Conservation (phyloP, 2,888 invertebrate genomes). For the Agrotis clavis region DNA sequence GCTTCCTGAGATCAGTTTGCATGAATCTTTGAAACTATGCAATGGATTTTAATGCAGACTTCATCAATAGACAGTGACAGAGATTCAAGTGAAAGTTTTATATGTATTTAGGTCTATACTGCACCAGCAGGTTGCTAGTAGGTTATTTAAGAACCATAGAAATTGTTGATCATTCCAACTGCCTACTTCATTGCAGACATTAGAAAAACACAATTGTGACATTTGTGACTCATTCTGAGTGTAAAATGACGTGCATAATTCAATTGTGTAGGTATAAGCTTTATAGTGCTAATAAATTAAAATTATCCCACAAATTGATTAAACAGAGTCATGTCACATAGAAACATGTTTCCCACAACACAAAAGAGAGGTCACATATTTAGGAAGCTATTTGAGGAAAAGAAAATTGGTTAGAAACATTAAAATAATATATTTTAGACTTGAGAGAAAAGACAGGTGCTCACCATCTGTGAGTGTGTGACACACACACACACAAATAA, state of each 20-base stretch:
- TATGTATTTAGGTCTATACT: too few relatives aligned
- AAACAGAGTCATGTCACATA: background rate
- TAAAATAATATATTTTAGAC: background rate
- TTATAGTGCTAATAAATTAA: conserved; percentile 32
- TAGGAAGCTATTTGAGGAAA: background rate
- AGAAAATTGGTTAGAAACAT: conserved; percentile 10
- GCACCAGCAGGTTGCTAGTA: background rate
- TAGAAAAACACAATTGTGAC: conserved; percentile 56
- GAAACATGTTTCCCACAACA: conserved; percentile 6
- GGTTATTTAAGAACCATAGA: conserved; percentile 15
- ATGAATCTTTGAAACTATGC: too few relatives aligned
- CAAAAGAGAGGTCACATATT: background rate
- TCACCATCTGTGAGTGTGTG: conserved; percentile 37
- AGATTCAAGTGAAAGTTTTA: too few relatives aligned
- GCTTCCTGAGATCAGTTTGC: too few relatives aligned
- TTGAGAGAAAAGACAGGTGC: conserved; percentile 60
- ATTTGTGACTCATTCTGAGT: conserved; percentile 57
- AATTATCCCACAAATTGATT: conserved; percentile 13
- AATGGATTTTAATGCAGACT: too few relatives aligned
- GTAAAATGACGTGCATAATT: conserved; percentile 51
- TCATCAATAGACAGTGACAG: too few relatives aligned
- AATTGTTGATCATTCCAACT: conserved; percentile 33
- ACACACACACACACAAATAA: conserved; percentile 52
- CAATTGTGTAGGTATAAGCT: conserved; percentile 26
- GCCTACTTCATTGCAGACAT: conserved; percentile 38